phyloP scores from a whole-genome alignment of 1,140 invertebrate species.

The Papilio polyxenes region DNA sequence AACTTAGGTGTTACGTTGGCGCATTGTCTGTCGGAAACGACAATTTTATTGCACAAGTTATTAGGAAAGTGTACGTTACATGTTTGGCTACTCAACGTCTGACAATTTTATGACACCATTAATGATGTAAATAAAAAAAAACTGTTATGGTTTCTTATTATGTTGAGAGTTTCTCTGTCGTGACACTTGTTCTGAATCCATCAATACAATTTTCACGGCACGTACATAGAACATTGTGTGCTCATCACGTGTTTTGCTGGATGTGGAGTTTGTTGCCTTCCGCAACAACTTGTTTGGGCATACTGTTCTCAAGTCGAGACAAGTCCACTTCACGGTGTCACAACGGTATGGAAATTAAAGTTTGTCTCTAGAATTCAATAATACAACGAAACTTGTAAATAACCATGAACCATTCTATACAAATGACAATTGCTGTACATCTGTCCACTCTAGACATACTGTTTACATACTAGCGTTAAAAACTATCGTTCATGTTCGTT shows the following conservation, averaged over 20 bases:
- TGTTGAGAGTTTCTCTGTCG: neutral
- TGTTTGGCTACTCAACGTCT: neutral
- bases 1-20: neutral
- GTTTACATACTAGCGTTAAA: neutral
- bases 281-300: neutral
- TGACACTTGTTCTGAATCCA: too few relatives aligned
- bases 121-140: neutral
- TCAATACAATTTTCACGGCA: too few relatives aligned
- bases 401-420: neutral
- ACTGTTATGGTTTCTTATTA: neutral
- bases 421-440: neutral
- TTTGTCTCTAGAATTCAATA: constrained; percentile 4
- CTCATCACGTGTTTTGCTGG: neutral
- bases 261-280: neutral
- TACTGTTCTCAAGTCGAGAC: neutral
- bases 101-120: neutral
- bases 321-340: neutral
- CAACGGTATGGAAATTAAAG: neutral
- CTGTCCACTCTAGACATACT: too few relatives aligned
- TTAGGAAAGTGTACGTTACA: neutral
- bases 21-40: neutral
- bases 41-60: neutral
- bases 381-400: neutral
- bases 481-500: neutral
- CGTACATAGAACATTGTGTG: neutral